These are phyloP conservation scores for Panopea generosa DNA, from an alignment of 2,888 invertebrate species.

Conservation along the genomic window DNA sequence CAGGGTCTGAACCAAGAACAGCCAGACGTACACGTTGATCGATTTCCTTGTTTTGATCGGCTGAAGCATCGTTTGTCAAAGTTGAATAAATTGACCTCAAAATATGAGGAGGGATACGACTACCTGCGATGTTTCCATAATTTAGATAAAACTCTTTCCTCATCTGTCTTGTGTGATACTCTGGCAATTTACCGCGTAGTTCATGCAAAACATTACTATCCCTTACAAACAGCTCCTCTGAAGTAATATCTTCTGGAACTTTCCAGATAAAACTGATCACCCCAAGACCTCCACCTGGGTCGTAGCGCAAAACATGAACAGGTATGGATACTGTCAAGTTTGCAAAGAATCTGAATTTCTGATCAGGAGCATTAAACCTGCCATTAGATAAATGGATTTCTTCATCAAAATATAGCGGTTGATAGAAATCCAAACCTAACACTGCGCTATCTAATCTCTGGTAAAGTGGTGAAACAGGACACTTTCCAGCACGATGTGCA, in stretches of 20 bases:
- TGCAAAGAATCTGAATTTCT: constrained; percentile 14
- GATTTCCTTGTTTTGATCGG: constrained; percentile 30
- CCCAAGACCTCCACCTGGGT: constrained; percentile 34
- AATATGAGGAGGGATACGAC: constrained; percentile 9
- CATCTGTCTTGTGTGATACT: constrained; percentile 44
- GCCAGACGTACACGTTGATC: constrained; percentile 24
- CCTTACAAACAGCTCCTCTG: constrained; percentile 12
- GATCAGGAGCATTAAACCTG: neutral
- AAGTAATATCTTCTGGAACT: constrained; percentile 17
- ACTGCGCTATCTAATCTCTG: constrained; percentile 23
- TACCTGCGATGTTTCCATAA: constrained; percentile 8
- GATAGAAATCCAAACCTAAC: constrained; percentile 9
- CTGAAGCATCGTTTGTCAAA: constrained; percentile 36
- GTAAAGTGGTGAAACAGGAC: constrained; percentile 12
- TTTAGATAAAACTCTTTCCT: constrained; percentile 5
- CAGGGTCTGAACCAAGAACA: constrained; percentile 29
- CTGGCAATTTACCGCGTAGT: neutral
- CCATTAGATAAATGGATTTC: constrained; percentile 15
- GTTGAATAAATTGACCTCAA: constrained; percentile 41
- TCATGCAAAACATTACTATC: neutral
- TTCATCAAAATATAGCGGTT: constrained; percentile 26
- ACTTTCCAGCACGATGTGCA: neutral
- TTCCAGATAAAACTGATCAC: constrained; percentile 34
- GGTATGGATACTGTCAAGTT: constrained; percentile 7
- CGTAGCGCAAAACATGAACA: constrained; percentile 16